phyloP scores from a whole-genome alignment of 2,113 vertebrate genomes.

The Bagarius yarrelli region DNA sequence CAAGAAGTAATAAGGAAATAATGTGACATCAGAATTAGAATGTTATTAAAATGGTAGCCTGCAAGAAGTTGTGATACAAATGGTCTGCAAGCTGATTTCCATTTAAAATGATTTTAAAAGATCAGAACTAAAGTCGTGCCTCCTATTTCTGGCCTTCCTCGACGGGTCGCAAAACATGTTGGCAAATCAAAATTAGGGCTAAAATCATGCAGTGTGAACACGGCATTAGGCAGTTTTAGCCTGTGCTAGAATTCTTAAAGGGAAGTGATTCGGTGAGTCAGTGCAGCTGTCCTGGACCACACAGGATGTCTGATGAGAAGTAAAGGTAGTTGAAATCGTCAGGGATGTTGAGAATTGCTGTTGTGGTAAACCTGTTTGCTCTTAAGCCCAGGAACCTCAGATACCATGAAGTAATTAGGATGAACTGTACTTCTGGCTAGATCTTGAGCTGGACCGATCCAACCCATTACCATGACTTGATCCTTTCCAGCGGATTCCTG shows the following conservation, averaged over 20 bases:
- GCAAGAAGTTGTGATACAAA: no score
- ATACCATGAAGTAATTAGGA: slow-evolving; percentile 64
- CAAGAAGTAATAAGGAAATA: no score
- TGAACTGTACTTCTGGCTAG: slow-evolving; percentile 86
- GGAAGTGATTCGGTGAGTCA: neutral
- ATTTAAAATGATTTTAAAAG: no score
- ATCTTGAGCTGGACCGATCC: slow-evolving; percentile 81
- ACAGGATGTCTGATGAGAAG: slow-evolving; percentile 3
- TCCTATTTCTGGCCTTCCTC: no score
- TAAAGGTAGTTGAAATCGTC: neutral
- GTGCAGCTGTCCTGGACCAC: neutral
- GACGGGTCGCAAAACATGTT: no score
- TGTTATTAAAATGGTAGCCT: no score
- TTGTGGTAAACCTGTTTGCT: neutral
- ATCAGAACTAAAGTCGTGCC: no score
- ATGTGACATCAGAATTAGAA: no score
- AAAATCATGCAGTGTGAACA: no score
- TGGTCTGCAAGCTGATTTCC: no score
- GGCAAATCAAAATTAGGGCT: no score
- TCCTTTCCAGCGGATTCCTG: slow-evolving; percentile 79
- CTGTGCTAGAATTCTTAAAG: neutral
- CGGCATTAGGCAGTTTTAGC: neutral
- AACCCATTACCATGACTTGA: slow-evolving; percentile 79
- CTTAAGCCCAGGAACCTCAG: slow-evolving; percentile 1
- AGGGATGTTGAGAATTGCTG: neutral